Percentiles rank a stretch among this genome's conserved stretches.
These are phyloP conservation scores for Coregonus suidteri DNA, from an alignment of 2,797 vertebrate genomes.

Conservation along the genomic window DNA sequence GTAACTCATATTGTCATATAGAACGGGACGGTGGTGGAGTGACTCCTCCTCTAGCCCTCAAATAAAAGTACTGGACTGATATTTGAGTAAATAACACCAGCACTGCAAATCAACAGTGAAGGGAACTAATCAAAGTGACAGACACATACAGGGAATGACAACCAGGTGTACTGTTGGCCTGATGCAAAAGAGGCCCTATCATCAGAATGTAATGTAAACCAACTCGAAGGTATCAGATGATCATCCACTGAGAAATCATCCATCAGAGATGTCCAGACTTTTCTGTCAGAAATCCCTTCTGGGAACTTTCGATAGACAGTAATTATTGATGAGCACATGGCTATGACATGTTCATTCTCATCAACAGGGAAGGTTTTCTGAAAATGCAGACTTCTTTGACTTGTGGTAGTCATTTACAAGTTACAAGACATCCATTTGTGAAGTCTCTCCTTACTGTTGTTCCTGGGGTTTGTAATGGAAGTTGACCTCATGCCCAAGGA, in stretches of 20 bases:
- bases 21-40: not conserved
- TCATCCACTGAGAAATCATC: slow-evolving; percentile 9
- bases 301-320: not conserved
- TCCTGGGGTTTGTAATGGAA: slow-evolving; percentile 42
- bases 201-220: not conserved
- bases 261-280: not conserved
- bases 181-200: slow-evolving; percentile 19
- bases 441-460: slow-evolving; percentile 22
- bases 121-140: slow-evolving; percentile 3
- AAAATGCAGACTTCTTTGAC: not conserved
- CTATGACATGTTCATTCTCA: not conserved
- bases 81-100: slow-evolving; percentile 16
- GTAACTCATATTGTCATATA: not conserved
- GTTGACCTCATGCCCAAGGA: slow-evolving; percentile 41
- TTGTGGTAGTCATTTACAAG: slow-evolving; percentile 14
- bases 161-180: not conserved
- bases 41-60: not conserved
- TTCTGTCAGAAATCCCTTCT: not conserved
- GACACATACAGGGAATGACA: slow-evolving; percentile 2
- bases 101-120: not conserved
- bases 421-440: slow-evolving; percentile 15
- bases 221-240: slow-evolving; percentile 23
- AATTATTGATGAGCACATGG: not conserved
- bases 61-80: slow-evolving; percentile 13
- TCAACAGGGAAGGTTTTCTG: not conserved